phyloP scores from a whole-genome alignment of 2,797 vertebrate genomes.

The Enteromius viviparus region DNA sequence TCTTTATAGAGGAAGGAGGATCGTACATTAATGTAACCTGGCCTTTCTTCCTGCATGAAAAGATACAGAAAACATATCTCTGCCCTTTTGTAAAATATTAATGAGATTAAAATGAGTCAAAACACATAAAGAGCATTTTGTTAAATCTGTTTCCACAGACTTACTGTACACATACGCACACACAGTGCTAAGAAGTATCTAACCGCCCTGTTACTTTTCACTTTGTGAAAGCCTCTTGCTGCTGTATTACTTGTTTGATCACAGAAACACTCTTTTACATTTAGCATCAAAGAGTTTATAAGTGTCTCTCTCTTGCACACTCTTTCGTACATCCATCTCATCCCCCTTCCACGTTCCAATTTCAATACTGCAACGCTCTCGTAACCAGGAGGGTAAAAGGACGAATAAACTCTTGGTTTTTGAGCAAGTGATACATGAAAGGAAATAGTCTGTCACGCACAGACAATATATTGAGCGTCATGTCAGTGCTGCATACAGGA shows the following conservation, averaged over 20 bases:
- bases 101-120: conserved; percentile 51
- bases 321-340: conserved; percentile 15
- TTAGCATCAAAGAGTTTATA: conserved; percentile 51
- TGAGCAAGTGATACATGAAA: conserved; percentile 51
- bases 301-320: conserved; percentile 27
- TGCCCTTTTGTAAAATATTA: conserved; percentile 45
- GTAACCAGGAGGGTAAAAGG: conserved; percentile 39
- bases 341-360: conserved; percentile 24
- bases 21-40: conserved; percentile 21
- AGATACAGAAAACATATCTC: conserved; percentile 38
- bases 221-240: conserved; percentile 31
- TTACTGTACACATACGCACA: neutral
- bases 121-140: conserved; percentile 47
- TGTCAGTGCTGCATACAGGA: conserved; percentile 37
- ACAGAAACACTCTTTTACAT: conserved; percentile 52
- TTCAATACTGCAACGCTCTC: conserved; percentile 38
- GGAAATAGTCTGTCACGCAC: conserved; percentile 42
- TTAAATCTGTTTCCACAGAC: conserved; percentile 37
- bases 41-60: conserved; percentile 27
- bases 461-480: conserved; percentile 21
- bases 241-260: conserved; percentile 58
- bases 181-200: conserved; percentile 24
- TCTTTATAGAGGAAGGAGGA: conserved; percentile 24
- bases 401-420: conserved; percentile 49
- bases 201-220: conserved; percentile 28